phyloP scores from a whole-genome alignment of 2,797 vertebrate genomes.

The Heterohyrax brucei region DNA sequence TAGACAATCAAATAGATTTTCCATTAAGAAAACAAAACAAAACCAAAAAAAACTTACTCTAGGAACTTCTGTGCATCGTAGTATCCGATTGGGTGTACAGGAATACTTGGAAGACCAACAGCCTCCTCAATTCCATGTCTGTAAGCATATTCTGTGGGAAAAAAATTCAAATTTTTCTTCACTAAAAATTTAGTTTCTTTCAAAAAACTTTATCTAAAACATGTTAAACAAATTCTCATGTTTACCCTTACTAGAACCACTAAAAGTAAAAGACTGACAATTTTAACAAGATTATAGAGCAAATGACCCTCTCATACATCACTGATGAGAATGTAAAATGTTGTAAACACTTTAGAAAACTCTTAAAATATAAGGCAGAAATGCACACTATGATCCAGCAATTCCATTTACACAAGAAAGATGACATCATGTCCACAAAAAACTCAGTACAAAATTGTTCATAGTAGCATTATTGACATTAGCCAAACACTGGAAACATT shows the following conservation, averaged over 20 bases:
- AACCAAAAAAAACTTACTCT: slow-evolving; percentile 89
- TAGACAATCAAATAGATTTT: neutral
- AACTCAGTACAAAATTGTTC: neutral
- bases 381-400: neutral
- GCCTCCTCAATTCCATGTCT: slow-evolving; percentile 90
- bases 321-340: neutral
- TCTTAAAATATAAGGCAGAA: slow-evolving; percentile 7
- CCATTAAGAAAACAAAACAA: too few relatives aligned
- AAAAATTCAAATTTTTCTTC: neutral
- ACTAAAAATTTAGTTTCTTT: slow-evolving; percentile 35
- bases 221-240: slow-evolving; percentile 15
- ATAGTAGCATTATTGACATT: neutral
- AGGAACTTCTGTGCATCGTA: slow-evolving; percentile 94
- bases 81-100: slow-evolving; percentile 97
- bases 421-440: neutral
- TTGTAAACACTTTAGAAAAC: neutral
- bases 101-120: slow-evolving; percentile 96
- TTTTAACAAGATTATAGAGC: neutral
- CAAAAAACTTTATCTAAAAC: neutral
- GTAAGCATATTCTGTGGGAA: slow-evolving; percentile 94
- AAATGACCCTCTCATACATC: neutral
- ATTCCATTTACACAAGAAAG: neutral
- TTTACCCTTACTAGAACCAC: neutral
- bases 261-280: neutral
- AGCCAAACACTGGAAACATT: neutral